These are phyloP conservation scores for Epinotia ramella DNA, from an alignment of 2,888 invertebrate species.

Conservation along the genomic window DNA sequence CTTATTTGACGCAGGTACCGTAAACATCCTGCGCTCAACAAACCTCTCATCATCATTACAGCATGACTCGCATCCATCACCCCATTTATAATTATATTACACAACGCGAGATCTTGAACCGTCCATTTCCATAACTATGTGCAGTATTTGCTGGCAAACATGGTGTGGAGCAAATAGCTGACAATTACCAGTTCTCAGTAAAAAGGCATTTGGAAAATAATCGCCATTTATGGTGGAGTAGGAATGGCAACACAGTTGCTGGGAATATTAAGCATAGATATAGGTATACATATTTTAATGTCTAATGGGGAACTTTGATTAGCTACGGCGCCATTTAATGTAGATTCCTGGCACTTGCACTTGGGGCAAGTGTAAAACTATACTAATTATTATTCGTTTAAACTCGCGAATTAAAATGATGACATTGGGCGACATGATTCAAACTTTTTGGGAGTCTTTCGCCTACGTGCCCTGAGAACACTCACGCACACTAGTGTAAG, in stretches of 20 bases:
- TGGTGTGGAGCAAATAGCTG: constrained; percentile 20
- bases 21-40: constrained; percentile 6
- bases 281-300: not conserved
- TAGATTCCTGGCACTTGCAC: no score
- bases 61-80: constrained; percentile 25
- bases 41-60: constrained; percentile 6
- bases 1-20: not conserved
- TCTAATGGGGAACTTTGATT: not conserved
- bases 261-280: not conserved
- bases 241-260: constrained; percentile 10
- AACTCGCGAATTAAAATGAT: no score
- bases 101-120: constrained; percentile 29
- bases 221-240: constrained; percentile 20
- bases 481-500: no score
- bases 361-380: no score
- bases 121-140: constrained; percentile 17
- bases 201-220: constrained; percentile 35
- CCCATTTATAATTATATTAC: constrained; percentile 21
- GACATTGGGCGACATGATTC: no score
- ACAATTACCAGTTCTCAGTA: constrained; percentile 35
- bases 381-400: no score
- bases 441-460: no score
- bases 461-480: no score
- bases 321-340: not conserved
- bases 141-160: constrained; percentile 27